phyloP scores from a whole-genome alignment of 2,797 vertebrate genomes.

The Lateolabrax maculatus region DNA sequence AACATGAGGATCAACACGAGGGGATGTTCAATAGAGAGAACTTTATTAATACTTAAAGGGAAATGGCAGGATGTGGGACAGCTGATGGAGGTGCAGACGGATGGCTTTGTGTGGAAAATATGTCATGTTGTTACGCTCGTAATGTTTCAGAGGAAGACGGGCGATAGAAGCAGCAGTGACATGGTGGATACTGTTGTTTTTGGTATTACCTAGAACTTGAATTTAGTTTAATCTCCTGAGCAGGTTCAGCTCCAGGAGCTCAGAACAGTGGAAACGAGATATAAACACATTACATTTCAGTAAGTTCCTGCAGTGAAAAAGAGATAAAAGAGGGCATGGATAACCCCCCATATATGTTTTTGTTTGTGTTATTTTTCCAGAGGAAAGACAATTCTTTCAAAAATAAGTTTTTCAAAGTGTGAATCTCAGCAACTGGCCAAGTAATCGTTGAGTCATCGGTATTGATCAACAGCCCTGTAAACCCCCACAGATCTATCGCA shows the following conservation, averaged over 20 bases:
- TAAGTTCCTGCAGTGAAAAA: background rate
- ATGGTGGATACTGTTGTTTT: background rate
- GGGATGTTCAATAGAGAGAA: too few species aligned
- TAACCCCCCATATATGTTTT: background rate
- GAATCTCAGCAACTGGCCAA: background rate
- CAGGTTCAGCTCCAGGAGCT: too few species aligned
- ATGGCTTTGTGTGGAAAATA: too few species aligned
- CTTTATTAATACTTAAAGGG: too few species aligned
- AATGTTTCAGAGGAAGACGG: too few species aligned
- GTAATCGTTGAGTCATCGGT: background rate
- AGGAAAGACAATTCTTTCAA: background rate
- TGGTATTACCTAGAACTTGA: background rate
- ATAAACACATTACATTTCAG: background rate
- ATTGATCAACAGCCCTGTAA: slow-evolving; percentile 6
- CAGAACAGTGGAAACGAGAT: too few species aligned
- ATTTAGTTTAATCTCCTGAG: too few species aligned
- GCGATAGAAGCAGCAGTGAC: background rate
- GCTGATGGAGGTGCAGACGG: too few species aligned
- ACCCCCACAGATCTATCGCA: slow-evolving; percentile 1
- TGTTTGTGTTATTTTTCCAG: background rate
- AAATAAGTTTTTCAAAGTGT: slow-evolving; percentile 18
- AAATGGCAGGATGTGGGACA: too few species aligned
- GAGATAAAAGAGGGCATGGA: background rate
- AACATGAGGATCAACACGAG: too few species aligned
- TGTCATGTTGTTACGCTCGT: too few species aligned